These are phyloP conservation scores for Diadegma fenestrale DNA, from an alignment of 2,888 invertebrate genomes.

Conservation along the genomic window DNA sequence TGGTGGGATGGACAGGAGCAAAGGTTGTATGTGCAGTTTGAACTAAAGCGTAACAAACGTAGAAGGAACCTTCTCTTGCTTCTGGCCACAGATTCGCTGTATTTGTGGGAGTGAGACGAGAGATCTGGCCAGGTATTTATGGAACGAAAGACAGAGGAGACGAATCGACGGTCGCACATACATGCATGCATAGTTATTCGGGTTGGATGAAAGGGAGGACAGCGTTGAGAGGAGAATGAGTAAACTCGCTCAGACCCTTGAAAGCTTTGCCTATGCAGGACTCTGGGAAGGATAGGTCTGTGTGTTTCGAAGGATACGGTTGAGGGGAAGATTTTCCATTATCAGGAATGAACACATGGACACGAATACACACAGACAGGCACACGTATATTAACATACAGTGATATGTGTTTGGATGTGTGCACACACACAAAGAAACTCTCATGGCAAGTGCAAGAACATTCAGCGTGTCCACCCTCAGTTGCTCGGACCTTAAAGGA, in stretches of 20 bases:
- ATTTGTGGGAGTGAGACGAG: slow-evolving; percentile 49
- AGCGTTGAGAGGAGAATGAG: slow-evolving; percentile 29
- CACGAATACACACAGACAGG: not conserved
- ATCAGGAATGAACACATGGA: slow-evolving; percentile 21
- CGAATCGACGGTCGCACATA: slow-evolving; percentile 32
- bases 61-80: slow-evolving; percentile 21
- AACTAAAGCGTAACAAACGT: slow-evolving; percentile 50
- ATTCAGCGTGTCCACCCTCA: slow-evolving; percentile 75
- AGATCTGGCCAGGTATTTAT: slow-evolving; percentile 33
- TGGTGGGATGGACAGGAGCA: slow-evolving; percentile 17
- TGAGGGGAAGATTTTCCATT: slow-evolving; percentile 26
- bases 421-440: slow-evolving; percentile 18
- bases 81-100: slow-evolving; percentile 38
- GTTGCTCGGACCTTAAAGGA: slow-evolving; percentile 70
- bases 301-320: slow-evolving; percentile 45
- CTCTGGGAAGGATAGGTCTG: slow-evolving; percentile 7
- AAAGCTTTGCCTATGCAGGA: slow-evolving; percentile 31
- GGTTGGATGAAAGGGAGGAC: slow-evolving; percentile 30
- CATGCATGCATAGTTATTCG: slow-evolving; percentile 15
- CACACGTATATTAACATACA: slow-evolving; percentile 10
- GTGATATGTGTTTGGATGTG: not conserved
- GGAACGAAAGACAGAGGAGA: slow-evolving; percentile 48
- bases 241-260: slow-evolving; percentile 11
- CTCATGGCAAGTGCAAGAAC: slow-evolving; percentile 80
- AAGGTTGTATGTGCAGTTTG: slow-evolving; percentile 31